Percentiles rank a stretch among this genome's conserved stretches.
Evolutionary conservation across 2,797 vertebrate genomes (phyloP).

Genomic region (Ctenopoma kingsleyae): DNA sequence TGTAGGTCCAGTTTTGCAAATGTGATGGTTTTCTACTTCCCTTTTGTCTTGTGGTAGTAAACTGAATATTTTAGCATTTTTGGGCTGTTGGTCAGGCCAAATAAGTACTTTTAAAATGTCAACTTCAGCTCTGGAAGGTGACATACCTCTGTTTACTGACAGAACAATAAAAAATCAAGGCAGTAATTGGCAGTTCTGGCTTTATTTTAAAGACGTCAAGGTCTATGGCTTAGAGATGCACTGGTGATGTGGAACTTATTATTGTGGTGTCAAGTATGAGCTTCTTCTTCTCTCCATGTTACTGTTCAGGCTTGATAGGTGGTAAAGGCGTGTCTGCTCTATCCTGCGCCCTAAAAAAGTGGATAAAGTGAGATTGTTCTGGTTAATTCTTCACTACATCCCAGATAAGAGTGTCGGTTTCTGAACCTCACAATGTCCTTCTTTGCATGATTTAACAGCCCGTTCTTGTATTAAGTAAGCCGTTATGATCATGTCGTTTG

Average conservation of each 20-base stretch:
- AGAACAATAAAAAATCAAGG: not conserved
- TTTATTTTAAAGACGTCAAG: not conserved
- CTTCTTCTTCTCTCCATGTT: not conserved
- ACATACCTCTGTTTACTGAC: not conserved
- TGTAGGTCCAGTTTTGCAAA: not conserved
- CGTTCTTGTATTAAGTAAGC: slow-evolving; percentile 5
- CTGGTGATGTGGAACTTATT: not conserved
- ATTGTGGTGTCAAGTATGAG: not conserved
- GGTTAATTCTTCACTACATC: slow-evolving; percentile 50
- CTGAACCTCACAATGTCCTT: slow-evolving; percentile 14
- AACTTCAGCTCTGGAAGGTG: not conserved
- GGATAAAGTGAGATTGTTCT: slow-evolving; percentile 33
- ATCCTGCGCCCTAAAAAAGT: not conserved
- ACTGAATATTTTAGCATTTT: not conserved
- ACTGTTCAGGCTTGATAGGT: not conserved
- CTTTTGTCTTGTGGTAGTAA: not conserved
- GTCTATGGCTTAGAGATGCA: not conserved
- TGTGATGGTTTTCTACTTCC: not conserved
- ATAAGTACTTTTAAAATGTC: not conserved
- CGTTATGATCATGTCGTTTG: not conserved
- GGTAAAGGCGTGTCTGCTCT: not conserved
- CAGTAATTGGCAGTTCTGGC: not conserved
- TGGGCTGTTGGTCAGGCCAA: not conserved
- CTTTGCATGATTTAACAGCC: slow-evolving; percentile 43
- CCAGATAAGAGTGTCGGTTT: slow-evolving; percentile 31